Percentiles rank a stretch among this genome's conserved stretches.
phyloP scores from a whole-genome alignment of 2,888 invertebrate species.

The Himalopsyche anomala region DNA sequence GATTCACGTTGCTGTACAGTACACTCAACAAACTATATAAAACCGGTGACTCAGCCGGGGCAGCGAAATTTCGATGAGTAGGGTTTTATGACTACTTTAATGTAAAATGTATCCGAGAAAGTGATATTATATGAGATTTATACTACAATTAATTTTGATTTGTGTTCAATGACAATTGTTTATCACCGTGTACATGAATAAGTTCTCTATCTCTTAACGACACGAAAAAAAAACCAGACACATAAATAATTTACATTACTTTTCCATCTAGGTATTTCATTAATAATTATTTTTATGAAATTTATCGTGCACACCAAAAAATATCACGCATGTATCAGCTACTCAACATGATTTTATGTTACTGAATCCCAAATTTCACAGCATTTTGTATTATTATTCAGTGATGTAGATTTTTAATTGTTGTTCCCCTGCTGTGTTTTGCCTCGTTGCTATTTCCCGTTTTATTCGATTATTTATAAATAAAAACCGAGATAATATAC shows the following conservation, averaged over 20 bases:
- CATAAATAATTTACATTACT: background rate
- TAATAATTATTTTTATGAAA: constrained; percentile 6
- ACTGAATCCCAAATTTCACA: too few species aligned
- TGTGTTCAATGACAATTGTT: constrained; percentile 4
- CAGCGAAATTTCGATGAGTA: constrained; percentile 30
- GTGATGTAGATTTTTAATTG: too few species aligned
- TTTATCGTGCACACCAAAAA: background rate
- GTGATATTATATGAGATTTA: constrained; percentile 19
- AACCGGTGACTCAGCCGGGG: background rate
- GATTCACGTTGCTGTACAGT: background rate
- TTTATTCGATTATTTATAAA: too few species aligned
- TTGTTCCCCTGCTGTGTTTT: too few species aligned
- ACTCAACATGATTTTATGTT: too few species aligned
- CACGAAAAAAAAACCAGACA: constrained; percentile 8
- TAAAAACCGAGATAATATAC: too few species aligned
- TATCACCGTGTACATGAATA: background rate
- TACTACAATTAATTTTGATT: constrained; percentile 13
- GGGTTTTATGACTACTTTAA: constrained; percentile 15
- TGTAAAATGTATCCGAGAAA: background rate
- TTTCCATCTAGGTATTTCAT: background rate
- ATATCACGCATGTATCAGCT: too few species aligned
- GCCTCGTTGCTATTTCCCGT: too few species aligned
- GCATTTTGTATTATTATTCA: too few species aligned
- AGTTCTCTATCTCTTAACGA: background rate
- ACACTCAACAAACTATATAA: background rate